phyloP scores from a whole-genome alignment of 2,888 invertebrate species.

The Crocallis elinguaria region DNA sequence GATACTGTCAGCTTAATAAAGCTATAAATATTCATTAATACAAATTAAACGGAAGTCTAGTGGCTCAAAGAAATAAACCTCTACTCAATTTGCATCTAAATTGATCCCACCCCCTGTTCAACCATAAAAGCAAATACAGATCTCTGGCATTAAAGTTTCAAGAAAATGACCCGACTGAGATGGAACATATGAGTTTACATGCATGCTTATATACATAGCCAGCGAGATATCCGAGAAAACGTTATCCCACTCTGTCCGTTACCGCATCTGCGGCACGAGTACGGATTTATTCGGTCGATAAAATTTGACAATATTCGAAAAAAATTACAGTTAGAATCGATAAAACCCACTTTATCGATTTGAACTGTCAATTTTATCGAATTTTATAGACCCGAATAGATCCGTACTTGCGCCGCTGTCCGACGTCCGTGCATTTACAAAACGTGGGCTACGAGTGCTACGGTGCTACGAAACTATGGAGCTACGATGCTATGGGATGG shows the following conservation, averaged over 20 bases:
- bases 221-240: too few species aligned
- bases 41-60: conserved; percentile 7
- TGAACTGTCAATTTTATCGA: too few species aligned
- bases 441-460: conserved; percentile 2
- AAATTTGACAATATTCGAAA: too few species aligned
- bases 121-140: conserved; percentile 1
- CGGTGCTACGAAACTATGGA: conserved; percentile 1
- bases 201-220: too few species aligned
- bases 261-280: too few species aligned
- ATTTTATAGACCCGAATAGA: too few species aligned
- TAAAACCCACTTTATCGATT: too few species aligned
- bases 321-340: too few species aligned
- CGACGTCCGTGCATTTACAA: not conserved
- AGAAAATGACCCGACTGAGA: not conserved
- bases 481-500: conserved; percentile 5
- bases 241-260: too few species aligned
- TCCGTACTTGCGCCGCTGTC: too few species aligned
- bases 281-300: too few species aligned
- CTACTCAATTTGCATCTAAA: conserved; percentile 1
- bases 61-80: not conserved
- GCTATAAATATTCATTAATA: conserved; percentile 2
- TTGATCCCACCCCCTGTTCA: not conserved
- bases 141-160: not conserved
- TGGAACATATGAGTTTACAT: not conserved
- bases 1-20: not conserved